These are phyloP conservation scores for Sarcophaga carnaria DNA, from an alignment of 2,888 invertebrate genomes.

Conservation along the genomic window DNA sequence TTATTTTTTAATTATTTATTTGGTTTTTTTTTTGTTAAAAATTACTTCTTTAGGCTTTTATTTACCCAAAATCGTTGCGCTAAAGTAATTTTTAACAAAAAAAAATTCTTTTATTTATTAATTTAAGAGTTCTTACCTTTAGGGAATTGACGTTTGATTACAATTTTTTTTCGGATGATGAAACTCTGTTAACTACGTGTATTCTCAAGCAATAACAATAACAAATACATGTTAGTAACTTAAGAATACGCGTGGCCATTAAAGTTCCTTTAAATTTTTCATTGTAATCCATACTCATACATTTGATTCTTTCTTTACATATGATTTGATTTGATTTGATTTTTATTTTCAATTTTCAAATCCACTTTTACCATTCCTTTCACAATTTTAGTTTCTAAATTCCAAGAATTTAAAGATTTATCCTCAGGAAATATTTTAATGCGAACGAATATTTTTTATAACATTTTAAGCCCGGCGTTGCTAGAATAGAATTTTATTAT, in stretches of 20 bases:
- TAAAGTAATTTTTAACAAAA: too few species aligned
- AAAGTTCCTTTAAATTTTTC: conserved; percentile 83
- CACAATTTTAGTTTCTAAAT: neutral
- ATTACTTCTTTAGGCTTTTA: too few species aligned
- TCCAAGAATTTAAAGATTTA: neutral
- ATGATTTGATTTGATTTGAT: neutral
- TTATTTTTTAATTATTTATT: too few species aligned
- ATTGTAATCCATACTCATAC: neutral
- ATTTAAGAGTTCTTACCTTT: neutral
- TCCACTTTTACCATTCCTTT: neutral
- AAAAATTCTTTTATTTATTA: neutral
- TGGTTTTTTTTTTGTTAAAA: too few species aligned
- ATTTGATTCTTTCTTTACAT: neutral
- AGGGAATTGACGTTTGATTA: neutral
- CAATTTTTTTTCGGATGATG: conserved; percentile 68
- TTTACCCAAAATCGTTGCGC: too few species aligned
- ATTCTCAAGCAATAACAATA: conserved; percentile 99
- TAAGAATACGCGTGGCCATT: conserved; percentile 99
- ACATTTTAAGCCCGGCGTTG: neutral
- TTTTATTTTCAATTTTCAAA: neutral
- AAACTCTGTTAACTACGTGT: conserved; percentile 97
- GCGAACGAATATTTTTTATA: neutral
- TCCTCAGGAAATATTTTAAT: too few species aligned
- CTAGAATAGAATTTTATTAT: neutral
- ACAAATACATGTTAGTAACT: conserved; percentile 97